These are phyloP conservation scores for Helobdella robusta DNA, from an alignment of 2,888 invertebrate genomes.

Conservation along the genomic window DNA sequence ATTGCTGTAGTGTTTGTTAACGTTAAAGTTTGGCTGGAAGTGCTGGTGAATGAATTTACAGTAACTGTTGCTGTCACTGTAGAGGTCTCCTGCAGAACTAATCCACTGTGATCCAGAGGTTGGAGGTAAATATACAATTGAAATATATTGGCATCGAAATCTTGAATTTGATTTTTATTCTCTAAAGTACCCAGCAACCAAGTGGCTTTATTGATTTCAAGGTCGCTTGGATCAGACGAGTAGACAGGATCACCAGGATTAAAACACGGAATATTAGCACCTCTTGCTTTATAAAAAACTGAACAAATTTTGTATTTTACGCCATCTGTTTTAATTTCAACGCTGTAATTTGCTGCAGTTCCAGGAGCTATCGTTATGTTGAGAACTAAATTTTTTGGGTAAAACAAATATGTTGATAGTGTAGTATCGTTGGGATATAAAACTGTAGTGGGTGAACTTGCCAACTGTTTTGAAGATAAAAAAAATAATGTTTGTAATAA, in stretches of 20 bases:
- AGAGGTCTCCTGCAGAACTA: not conserved
- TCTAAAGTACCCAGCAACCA: constrained; percentile 30
- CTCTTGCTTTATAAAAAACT: constrained; percentile 1
- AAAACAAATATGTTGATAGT: not conserved
- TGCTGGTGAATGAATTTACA: not conserved
- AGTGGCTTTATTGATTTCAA: constrained; percentile 17
- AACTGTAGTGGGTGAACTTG: not conserved
- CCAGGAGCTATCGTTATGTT: not conserved
- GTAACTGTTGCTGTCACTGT: not conserved
- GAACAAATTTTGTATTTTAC: not conserved
- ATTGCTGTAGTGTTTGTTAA: not conserved
- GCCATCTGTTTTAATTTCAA: constrained; percentile 3
- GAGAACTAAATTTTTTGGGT: constrained; percentile 6
- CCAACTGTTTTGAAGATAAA: constrained; percentile 6
- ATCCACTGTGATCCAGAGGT: constrained; percentile 11
- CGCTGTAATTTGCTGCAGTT: not conserved
- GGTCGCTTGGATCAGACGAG: constrained; percentile 7
- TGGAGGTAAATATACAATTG: constrained; percentile 25
- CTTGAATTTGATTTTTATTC: constrained; percentile 25
- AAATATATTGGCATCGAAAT: constrained; percentile 27
- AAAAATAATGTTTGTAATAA: not conserved
- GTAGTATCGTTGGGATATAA: not conserved
- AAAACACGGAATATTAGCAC: constrained; percentile 35
- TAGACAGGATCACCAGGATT: constrained; percentile 22
- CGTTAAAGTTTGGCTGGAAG: not conserved